Evolutionary conservation across 2,797 vertebrate species (phyloP).

Genomic region (Smutsia temminckii): DNA sequence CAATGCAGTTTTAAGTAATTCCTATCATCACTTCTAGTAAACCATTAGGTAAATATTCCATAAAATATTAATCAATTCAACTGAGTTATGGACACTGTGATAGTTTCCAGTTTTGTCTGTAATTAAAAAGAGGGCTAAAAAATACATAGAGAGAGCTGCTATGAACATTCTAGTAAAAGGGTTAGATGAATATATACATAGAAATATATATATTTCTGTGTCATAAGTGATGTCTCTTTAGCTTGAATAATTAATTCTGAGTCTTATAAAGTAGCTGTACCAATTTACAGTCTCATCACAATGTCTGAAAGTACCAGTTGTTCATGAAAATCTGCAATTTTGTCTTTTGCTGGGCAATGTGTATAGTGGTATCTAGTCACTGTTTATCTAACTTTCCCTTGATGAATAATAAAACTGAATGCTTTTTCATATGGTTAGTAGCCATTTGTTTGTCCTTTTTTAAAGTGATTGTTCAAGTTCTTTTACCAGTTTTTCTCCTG

Average conservation of each 20-base stretch:
- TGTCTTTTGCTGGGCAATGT: background rate
- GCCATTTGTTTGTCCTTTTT: background rate
- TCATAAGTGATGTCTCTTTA: background rate
- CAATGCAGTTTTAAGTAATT: background rate
- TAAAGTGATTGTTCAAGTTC: background rate
- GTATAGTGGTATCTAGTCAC: background rate
- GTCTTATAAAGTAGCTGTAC: background rate
- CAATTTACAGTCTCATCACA: background rate
- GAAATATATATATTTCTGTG: background rate
- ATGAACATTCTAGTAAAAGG: background rate
- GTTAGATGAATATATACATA: background rate
- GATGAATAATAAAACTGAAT: background rate
- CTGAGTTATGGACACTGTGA: background rate
- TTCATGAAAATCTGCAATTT: background rate
- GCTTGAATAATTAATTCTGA: background rate
- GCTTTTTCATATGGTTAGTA: background rate
- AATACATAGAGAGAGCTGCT: background rate
- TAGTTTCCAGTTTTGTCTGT: background rate
- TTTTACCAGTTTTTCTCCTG: background rate
- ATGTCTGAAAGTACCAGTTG: background rate
- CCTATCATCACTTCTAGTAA: background rate
- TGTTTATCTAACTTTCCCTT: background rate
- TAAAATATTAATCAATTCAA: background rate
- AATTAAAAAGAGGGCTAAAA: background rate
- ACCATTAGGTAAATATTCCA: background rate